Evolutionary conservation across 2,797 vertebrate genomes (phyloP), one percentile per base, ranked within the genome.

Genomic region (Anguilla megastoma): DNA sequence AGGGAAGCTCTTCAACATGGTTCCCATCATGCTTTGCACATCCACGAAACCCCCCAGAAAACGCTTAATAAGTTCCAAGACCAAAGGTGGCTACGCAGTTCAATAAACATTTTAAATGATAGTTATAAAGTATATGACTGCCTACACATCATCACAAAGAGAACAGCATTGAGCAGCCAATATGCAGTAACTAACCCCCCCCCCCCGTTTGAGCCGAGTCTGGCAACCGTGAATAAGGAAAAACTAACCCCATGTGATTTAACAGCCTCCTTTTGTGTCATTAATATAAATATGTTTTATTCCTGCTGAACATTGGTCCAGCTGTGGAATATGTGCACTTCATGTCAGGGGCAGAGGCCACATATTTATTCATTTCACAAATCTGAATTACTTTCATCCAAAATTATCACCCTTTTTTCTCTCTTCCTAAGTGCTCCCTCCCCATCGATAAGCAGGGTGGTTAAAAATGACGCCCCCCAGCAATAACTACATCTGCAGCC

Each of bases 361-460:
- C 33, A 74, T 74, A 36, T 41, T 79, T 87, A 7, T 71, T 48
- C 16, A 66, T 84, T 52, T 87, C 16, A 84, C 84, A 45, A 66
- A 66, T 87, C 24, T n/a, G 71, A 90, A 86, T 86, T 45, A 88
- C 87, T 36, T 60, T 50, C 12, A 30, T 84, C 88, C 87, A 36
- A 85, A 86, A 87, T 89, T 84, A 87, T 89, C 90, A 84, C 89
- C 86, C 74, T 87, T 87, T 86, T 12, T 90, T 86, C 87, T 88
- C 88, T 84, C 84, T 88, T 86, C 71, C 27, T 50, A 86, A 16
- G 21, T 50, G 60, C 87, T 7, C n/a, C 58, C 16, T 58, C 12
- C 1, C 86, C 12, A 41, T 41, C 36, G 3, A 41, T 3, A 41
- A 41, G 36, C 36, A 41, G 36, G 36, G 36, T 41, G 36, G 36